phyloP scores from a whole-genome alignment of 37 sponge, comb jelly and placozoan genomes.

The Theonella swinhoei region DNA sequence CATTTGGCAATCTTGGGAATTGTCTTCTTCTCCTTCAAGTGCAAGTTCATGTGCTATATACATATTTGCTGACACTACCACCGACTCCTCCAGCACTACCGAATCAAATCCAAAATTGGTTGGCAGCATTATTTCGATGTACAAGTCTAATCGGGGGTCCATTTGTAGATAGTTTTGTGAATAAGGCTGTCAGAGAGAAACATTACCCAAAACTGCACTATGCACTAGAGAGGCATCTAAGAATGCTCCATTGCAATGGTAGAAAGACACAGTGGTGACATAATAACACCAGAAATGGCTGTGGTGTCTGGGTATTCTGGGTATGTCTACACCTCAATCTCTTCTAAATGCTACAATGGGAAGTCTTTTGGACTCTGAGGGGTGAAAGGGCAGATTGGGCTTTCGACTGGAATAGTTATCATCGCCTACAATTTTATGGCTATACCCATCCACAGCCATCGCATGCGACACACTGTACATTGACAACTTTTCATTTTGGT shows the following conservation, averaged over 20 bases:
- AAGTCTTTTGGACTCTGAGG: neutral
- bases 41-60: too few relatives aligned
- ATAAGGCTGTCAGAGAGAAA: conserved; percentile 6
- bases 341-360: conserved; percentile 6
- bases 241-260: conserved; percentile 6
- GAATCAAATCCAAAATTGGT: neutral
- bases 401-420: neutral
- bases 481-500: too few relatives aligned
- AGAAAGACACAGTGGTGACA: too few relatives aligned
- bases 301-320: conserved; percentile 8
- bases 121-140: conserved; percentile 12
- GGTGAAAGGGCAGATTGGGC: neutral
- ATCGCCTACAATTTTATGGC: too few relatives aligned
- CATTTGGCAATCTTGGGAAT: too few relatives aligned
- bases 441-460: too few relatives aligned
- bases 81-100: too few relatives aligned
- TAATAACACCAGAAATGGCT: conserved; percentile 9
- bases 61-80: too few relatives aligned
- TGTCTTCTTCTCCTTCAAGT: too few relatives aligned
- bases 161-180: conserved; percentile 11
- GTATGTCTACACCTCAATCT: conserved; percentile 10
- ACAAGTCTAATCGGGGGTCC: too few relatives aligned
- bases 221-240: conserved; percentile 9
- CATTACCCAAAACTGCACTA: conserved; percentile 1
- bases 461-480: too few relatives aligned